Percentiles rank a stretch among this genome's conserved stretches.
Evolutionary conservation across 2,113 vertebrate genomes (phyloP).

Genomic region (Lonchura striata): DNA sequence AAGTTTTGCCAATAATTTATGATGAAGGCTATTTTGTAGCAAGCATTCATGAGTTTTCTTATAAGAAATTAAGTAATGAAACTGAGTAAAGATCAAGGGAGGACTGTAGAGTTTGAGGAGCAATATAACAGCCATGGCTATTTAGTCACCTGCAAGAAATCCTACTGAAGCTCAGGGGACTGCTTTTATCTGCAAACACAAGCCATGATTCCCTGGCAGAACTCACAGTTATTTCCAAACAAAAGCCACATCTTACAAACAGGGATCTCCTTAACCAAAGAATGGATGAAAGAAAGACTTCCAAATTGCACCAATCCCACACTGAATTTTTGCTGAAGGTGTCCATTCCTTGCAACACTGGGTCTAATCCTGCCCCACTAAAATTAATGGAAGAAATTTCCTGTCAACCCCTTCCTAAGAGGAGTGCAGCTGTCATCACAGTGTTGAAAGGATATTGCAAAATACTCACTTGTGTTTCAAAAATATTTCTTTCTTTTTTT

Average conservation of each 20-base stretch:
- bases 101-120: background rate
- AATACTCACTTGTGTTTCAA: background rate
- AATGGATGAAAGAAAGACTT: background rate
- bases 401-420: slow-evolving; percentile 13
- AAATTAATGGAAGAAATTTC: background rate
- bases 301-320: background rate
- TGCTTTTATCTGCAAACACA: background rate
- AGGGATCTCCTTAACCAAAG: background rate
- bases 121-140: rapidly evolving
- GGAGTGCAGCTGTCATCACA: background rate
- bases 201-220: background rate
- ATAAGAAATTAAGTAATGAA: background rate
- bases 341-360: background rate
- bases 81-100: background rate
- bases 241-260: background rate
- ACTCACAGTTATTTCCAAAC: background rate
- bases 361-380: background rate
- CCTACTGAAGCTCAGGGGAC: background rate
- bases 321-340: background rate
- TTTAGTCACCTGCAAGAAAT: background rate
- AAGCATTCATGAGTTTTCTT: background rate
- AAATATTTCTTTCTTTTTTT: background rate
- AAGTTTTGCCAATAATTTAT: background rate
- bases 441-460: slow-evolving; percentile 36
- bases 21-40: background rate